Evolutionary conservation across 2,113 vertebrate genomes (phyloP), one percentile per base, ranked within the genome.

Genomic region (Vidua chalybeata): DNA sequence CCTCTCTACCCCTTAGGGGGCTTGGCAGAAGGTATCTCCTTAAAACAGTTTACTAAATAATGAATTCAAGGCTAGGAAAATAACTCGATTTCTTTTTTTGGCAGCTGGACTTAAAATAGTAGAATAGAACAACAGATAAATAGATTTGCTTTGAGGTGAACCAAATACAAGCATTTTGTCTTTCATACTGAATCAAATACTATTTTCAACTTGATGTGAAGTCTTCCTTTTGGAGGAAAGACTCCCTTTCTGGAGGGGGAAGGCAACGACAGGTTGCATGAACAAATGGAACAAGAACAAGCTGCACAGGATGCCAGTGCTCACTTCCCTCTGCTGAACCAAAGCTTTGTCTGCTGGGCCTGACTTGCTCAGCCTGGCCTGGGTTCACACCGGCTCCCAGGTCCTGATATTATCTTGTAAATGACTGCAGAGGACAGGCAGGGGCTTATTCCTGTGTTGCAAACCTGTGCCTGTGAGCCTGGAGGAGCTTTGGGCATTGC

Each of bases 1-100:
- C 99, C 99, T 14, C 43, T 99, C 8, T 99, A 99, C 84, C 99
- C 99, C 23, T 95, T 99, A 33, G 99, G 99, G 52, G 98, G 97
- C 62, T 86, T 99, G 93, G 98, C 99, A 91, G 99, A 99, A 99
- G 99, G 99, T 99, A 97, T 41, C 79, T 88, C 43, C 66, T 4
- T 77, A 79, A 90, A 87, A 85, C 23, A n/a, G 15, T 33, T 82
- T 45, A 28, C 49, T 62, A 63, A 74, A 31, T 33, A 37, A 39
- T 4, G 0, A 58, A 69, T 33, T 63, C 1, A 27, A 79, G 31
- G 30, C 39, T 78, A 52, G 33, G 72, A 24, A 76, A 63, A 23
- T 37, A 83, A 84, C 12, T 81, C 12, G 7, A 19, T 59, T 22
- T 66, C 31, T 59, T n/a, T 63, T 69, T 66, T 37, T 54, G 55